These are phyloP conservation scores for Bombyx huttoni DNA, from an alignment of 2,888 invertebrate genomes.

Conservation along the genomic window DNA sequence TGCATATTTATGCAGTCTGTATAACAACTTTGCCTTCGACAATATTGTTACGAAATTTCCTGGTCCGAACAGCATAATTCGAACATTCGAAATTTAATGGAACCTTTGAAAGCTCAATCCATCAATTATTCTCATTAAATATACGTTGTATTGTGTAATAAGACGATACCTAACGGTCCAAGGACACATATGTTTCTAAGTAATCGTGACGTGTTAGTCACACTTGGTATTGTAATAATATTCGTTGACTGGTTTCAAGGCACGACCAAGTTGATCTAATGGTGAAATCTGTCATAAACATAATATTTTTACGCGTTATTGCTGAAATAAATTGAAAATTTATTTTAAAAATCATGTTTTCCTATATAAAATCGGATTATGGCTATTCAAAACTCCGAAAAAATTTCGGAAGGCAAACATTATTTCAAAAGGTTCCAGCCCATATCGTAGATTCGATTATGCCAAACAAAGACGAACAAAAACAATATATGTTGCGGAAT, in stretches of 20 bases:
- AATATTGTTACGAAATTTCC: conserved; percentile 53
- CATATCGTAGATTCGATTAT: conserved; percentile 51
- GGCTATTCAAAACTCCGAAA: conserved; percentile 62
- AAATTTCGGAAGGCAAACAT: conserved; percentile 61
- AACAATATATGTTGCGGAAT: conserved; percentile 59
- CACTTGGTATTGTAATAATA: conserved; percentile 26
- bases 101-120: neutral
- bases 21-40: conserved; percentile 38
- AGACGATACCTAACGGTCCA: conserved; percentile 12
- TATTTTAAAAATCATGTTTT: conserved; percentile 18
- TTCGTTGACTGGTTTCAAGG: conserved; percentile 24
- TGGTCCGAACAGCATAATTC: conserved; percentile 18
- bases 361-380: conserved; percentile 38
- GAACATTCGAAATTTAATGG: conserved; percentile 1
- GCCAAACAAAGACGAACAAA: conserved; percentile 44
- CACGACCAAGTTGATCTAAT: conserved; percentile 44
- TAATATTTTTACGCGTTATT: conserved; percentile 3
- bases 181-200: conserved; percentile 50
- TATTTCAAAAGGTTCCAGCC: conserved; percentile 53
- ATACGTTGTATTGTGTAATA: neutral
- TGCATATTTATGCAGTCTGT: conserved; percentile 52
- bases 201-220: conserved; percentile 25
- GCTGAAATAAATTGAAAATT: conserved; percentile 7
- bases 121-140: neutral
- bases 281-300: conserved; percentile 20